Evolutionary conservation across 2,797 vertebrate genomes (phyloP).

Genomic region (Rhabdomys pumilio): DNA sequence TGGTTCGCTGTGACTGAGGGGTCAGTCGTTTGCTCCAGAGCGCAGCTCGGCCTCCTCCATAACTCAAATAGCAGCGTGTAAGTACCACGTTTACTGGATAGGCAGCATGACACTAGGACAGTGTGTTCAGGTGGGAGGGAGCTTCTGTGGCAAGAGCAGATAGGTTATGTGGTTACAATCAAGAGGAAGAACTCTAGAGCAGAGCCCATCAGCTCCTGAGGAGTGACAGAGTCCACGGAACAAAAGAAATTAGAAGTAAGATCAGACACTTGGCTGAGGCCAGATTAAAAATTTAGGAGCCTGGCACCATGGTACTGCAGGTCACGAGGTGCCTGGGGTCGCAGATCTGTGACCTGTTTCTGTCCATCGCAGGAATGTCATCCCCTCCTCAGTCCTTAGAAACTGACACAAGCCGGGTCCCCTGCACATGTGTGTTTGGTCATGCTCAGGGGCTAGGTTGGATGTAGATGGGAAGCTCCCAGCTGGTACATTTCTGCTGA

Average conservation of each 20-base stretch:
- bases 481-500: slow-evolving; percentile 79
- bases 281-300: not conserved
- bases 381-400: slow-evolving; percentile 36
- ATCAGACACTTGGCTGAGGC: not conserved
- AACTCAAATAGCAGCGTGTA: not conserved
- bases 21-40: not conserved
- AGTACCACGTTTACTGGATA: too few relatives aligned
- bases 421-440: not conserved
- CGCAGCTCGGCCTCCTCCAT: not conserved
- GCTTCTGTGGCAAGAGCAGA: not conserved
- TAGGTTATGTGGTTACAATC: not conserved
- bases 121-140: not conserved
- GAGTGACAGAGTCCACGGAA: not conserved
- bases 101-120: not conserved
- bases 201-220: not conserved
- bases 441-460: not conserved
- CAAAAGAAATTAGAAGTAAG: not conserved
- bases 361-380: not conserved
- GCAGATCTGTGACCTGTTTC: not conserved
- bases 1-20: not conserved
- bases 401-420: not conserved
- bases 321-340: too few relatives aligned
- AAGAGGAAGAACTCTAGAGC: slow-evolving; percentile 48
- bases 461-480: slow-evolving; percentile 16
- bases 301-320: not conserved